Percentiles rank a stretch among this genome's conserved stretches.
phyloP scores from a whole-genome alignment of 2,888 invertebrate genomes.

The Macaria notata region DNA sequence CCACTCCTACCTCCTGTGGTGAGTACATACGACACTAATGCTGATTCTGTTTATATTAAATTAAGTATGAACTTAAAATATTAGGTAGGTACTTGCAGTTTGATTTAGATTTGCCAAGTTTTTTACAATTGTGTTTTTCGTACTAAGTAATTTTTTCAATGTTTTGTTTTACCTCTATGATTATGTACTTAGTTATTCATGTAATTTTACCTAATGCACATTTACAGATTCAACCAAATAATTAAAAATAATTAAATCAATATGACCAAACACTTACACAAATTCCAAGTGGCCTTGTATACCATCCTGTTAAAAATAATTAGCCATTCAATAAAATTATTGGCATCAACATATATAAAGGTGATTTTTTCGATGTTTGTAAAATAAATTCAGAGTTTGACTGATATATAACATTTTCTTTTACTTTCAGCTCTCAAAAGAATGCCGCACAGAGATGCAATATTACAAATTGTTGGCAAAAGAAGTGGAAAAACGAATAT shows the following conservation, averaged over 20 bases:
- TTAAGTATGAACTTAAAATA: too few relatives aligned
- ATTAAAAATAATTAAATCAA: background rate
- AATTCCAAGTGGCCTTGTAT: too few relatives aligned
- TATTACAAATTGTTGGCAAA: constrained; percentile 86
- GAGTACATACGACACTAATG: constrained; percentile 45
- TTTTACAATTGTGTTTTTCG: background rate
- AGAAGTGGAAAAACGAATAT: constrained; percentile 83
- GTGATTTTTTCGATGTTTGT: constrained; percentile 24
- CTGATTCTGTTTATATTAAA: background rate
- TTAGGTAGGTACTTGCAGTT: too few relatives aligned
- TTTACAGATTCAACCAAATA: constrained; percentile 21
- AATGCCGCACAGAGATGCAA: constrained; percentile 84
- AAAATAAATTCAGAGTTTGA: constrained; percentile 5
- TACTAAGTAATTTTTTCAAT: too few relatives aligned
- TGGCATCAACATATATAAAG: constrained; percentile 18
- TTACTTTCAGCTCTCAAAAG: constrained; percentile 83
- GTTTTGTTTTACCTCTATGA: too few relatives aligned
- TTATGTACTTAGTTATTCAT: too few relatives aligned
- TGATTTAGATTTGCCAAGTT: background rate
- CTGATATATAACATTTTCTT: constrained; percentile 18
- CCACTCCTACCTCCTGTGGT: constrained; percentile 90
- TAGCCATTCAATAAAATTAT: constrained; percentile 9
- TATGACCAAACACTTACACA: too few relatives aligned
- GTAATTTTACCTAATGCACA: background rate
- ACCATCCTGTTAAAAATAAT: too few relatives aligned